phyloP scores from a whole-genome alignment of 2,113 vertebrate genomes.

The human (Homo sapiens) region GRCh38 chr14:64660501-64661000 shows the following conservation, averaged over 20 bases:
- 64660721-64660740: not conserved
- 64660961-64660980: not conserved
- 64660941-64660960: not conserved
- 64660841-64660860: not conserved
- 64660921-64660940: not conserved
- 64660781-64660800: not conserved
- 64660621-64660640: not conserved
- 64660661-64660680: not conserved
- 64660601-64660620: fast-evolving
- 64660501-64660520: not conserved
- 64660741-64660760: not conserved
- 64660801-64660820: not conserved
- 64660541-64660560: not conserved
- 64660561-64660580: not conserved
- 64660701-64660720: not conserved
- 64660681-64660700: not conserved
- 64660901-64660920: not conserved
- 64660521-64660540: not conserved
- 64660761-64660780: not conserved
- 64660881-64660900: not conserved
- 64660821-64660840: not conserved
- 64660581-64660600: not conserved
- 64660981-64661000: not conserved
- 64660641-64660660: conserved; percentile 6
- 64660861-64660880: not conserved